Evolutionary conservation across 2,888 invertebrate species (phyloP).

Genomic region (Melanotus villosus): DNA sequence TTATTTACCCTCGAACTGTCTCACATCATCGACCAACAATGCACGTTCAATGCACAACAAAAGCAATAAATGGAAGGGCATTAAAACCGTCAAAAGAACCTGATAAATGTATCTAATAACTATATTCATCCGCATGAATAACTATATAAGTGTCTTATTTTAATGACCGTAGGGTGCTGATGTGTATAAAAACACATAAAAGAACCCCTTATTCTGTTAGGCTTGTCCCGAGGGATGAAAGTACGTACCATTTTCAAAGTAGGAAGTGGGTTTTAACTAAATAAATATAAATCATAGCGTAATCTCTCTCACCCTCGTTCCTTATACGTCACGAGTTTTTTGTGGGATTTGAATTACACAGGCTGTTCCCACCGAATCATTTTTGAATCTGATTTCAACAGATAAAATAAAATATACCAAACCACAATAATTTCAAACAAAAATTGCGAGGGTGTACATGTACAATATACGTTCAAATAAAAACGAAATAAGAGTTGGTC

Average conservation of each 20-base stretch:
- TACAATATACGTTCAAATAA: no score
- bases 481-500: no score
- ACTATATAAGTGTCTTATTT: constrained; percentile 12
- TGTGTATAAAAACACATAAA: constrained; percentile 9
- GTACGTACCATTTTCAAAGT: no score
- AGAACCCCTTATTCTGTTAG: not conserved
- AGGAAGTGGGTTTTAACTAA: constrained; percentile 13
- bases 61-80: not conserved
- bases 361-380: constrained; percentile 4
- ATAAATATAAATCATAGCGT: constrained; percentile 6
- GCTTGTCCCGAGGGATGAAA: not conserved
- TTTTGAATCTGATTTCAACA: no score
- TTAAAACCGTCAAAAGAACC: constrained; percentile 1
- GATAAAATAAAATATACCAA: no score
- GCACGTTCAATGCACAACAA: not conserved
- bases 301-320: constrained; percentile 12
- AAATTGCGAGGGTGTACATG: no score
- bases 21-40: no score
- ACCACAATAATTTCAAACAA: no score
- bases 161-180: constrained; percentile 12
- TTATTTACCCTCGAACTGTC: no score
- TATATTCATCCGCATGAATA: constrained; percentile 5
- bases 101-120: constrained; percentile 17
- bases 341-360: constrained; percentile 8
- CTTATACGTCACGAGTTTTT: not conserved